Evolutionary conservation across 2,888 invertebrate genomes (phyloP).

Genomic region (Plebejus argus): DNA sequence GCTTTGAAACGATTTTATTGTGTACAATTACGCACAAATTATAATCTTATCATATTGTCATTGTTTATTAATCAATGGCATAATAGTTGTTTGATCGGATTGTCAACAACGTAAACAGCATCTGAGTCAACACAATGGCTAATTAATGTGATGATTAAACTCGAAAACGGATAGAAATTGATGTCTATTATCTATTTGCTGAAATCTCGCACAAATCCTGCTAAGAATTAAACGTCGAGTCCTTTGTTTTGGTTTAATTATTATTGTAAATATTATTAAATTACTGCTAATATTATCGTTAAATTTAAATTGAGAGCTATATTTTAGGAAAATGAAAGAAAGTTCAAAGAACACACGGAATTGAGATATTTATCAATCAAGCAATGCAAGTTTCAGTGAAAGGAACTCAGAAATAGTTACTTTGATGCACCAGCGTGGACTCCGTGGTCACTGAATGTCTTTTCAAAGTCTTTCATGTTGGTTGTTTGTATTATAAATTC

Average conservation of each 20-base stretch:
- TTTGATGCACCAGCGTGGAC: constrained; percentile 56
- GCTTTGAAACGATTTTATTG: constrained; percentile 37
- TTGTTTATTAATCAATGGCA: constrained; percentile 60
- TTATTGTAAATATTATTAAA: constrained; percentile 8
- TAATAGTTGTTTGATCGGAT: constrained; percentile 69
- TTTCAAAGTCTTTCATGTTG: constrained; percentile 54
- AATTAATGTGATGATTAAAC: constrained; percentile 75
- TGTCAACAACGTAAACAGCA: constrained; percentile 68
- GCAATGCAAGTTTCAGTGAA: constrained; percentile 69
- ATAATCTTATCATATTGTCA: constrained; percentile 44
- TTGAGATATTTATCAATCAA: constrained; percentile 76
- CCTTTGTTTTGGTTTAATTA: constrained; percentile 12
- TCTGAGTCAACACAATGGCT: constrained; percentile 68
- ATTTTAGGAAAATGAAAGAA: not conserved
- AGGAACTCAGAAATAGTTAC: constrained; percentile 66
- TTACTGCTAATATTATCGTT: not conserved
- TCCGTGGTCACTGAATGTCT: constrained; percentile 56
- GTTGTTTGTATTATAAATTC: not conserved
- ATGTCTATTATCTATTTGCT: constrained; percentile 65
- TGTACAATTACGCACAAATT: constrained; percentile 40
- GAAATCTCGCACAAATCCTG: constrained; percentile 47
- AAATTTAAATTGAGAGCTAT: not conserved
- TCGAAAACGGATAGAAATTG: constrained; percentile 66
- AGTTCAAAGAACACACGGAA: constrained; percentile 47
- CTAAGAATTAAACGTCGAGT: constrained; percentile 27